These are phyloP conservation scores for Eristalis pertinax DNA, from an alignment of 2,888 invertebrate genomes.

Conservation along the genomic window DNA sequence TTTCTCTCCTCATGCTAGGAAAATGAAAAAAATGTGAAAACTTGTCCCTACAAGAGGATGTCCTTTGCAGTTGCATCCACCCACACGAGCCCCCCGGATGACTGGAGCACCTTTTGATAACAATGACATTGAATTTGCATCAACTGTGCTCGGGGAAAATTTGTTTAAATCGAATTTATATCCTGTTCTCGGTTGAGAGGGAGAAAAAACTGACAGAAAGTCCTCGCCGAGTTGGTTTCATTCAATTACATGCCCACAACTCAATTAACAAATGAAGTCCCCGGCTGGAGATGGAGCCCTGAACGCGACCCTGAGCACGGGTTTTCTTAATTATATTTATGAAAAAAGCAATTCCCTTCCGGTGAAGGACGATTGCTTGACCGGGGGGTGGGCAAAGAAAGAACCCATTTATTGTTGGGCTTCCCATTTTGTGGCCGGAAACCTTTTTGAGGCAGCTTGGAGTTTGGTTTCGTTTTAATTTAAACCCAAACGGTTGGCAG, in stretches of 20 bases:
- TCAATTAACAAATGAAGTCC: constrained; percentile 45
- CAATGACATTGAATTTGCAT: background rate
- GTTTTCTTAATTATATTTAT: constrained; percentile 36
- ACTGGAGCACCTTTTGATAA: background rate
- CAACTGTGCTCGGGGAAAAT: background rate
- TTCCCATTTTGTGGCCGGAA: background rate
- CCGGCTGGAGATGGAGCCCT: constrained; percentile 6
- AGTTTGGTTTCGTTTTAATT: background rate
- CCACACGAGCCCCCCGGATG: background rate
- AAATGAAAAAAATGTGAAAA: background rate
- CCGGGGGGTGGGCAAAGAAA: background rate
- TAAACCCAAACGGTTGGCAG: background rate
- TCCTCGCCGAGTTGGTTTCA: background rate
- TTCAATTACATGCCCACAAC: constrained; percentile 34
- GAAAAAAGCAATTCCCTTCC: background rate
- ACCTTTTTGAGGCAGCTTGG: background rate
- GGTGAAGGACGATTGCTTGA: background rate
- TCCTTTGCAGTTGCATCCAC: background rate
- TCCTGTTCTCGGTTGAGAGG: background rate
- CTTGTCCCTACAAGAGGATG: background rate
- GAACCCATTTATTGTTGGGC: background rate
- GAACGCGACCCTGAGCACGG: constrained; percentile 15
- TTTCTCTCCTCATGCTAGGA: background rate
- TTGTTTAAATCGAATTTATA: constrained; percentile 8
- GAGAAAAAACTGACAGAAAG: background rate